These are phyloP conservation scores for Eulemur rubriventer DNA, from an alignment of 2,797 vertebrate genomes.

Conservation along the genomic window DNA sequence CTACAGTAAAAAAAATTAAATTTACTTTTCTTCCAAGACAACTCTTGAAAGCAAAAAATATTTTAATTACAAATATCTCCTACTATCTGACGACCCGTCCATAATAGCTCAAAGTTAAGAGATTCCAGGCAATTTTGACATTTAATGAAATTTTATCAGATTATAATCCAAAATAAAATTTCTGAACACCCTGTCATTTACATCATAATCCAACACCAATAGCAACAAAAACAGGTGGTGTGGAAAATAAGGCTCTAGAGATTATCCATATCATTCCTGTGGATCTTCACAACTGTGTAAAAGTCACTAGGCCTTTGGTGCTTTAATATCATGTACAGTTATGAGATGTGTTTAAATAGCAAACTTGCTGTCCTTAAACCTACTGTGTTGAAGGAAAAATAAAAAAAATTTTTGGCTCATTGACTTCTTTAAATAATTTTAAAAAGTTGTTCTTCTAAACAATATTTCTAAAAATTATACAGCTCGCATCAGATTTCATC, in stretches of 20 bases:
- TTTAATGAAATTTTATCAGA: slow-evolving; percentile 85
- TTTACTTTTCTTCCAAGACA: slow-evolving; percentile 70
- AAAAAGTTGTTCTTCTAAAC: slow-evolving; percentile 87
- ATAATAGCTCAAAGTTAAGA: slow-evolving; percentile 84
- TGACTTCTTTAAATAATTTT: slow-evolving; percentile 87
- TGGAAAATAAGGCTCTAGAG: slow-evolving; percentile 86
- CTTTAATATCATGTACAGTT: slow-evolving; percentile 81
- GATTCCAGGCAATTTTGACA: slow-evolving; percentile 84
- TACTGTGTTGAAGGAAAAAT: slow-evolving; percentile 84
- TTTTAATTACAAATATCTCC: slow-evolving; percentile 76
- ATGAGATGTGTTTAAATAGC: slow-evolving; percentile 81
- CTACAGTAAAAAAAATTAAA: slow-evolving; percentile 58
- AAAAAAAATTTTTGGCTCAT: slow-evolving; percentile 88
- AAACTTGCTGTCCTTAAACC: slow-evolving; percentile 83
- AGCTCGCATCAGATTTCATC: slow-evolving; percentile 90
- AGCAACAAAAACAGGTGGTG: slow-evolving; percentile 84
- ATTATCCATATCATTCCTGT: slow-evolving; percentile 77
- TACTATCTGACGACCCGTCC: slow-evolving; percentile 70
- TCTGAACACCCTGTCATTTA: slow-evolving; percentile 84
- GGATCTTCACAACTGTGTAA: slow-evolving; percentile 78
- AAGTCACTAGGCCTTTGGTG: slow-evolving; percentile 85
- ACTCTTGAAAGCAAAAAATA: slow-evolving; percentile 68
- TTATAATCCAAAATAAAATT: slow-evolving; percentile 88
- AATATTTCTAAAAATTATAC: slow-evolving; percentile 87
- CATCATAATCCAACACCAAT: slow-evolving; percentile 84